Evolutionary conservation across 2,797 vertebrate genomes (phyloP).

Genomic region (Sphaeramia orbicularis): DNA sequence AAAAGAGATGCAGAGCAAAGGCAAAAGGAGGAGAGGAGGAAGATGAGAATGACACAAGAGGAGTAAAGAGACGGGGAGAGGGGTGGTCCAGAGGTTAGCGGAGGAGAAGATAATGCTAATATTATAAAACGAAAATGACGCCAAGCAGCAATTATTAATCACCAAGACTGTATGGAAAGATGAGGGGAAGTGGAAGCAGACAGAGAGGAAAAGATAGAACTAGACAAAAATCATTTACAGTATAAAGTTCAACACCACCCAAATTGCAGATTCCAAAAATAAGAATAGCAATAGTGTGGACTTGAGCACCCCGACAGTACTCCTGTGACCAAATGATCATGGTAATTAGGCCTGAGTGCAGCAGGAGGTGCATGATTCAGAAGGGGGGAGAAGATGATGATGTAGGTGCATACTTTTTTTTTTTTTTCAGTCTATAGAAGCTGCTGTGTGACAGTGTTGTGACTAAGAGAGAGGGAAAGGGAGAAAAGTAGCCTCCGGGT

Average conservation of each 20-base stretch:
- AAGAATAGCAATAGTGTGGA: slow-evolving; percentile 10
- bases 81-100: slow-evolving; percentile 39
- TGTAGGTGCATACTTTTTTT: slow-evolving; percentile 5
- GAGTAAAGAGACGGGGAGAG: slow-evolving; percentile 33
- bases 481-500: no score
- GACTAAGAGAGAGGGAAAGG: slow-evolving; percentile 1
- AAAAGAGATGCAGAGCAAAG: slow-evolving; percentile 25
- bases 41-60: slow-evolving; percentile 32
- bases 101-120: slow-evolving; percentile 49
- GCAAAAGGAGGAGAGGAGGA: slow-evolving; percentile 16
- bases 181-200: slow-evolving; percentile 8
- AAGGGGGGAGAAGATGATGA: slow-evolving; percentile 3
- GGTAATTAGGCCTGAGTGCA: slow-evolving; percentile 39
- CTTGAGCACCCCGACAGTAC: slow-evolving; percentile 23
- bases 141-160: slow-evolving; percentile 58
- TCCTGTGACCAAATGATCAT: slow-evolving; percentile 16
- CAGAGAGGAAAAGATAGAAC: not conserved
- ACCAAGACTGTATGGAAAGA: slow-evolving; percentile 36
- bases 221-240: slow-evolving; percentile 5
- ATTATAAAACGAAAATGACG: slow-evolving; percentile 53
- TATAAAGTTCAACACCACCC: slow-evolving; percentile 29
- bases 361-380: slow-evolving; percentile 16
- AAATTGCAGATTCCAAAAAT: slow-evolving; percentile 26
- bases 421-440: not conserved
- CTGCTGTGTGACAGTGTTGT: not conserved